phyloP scores from a whole-genome alignment of 2,797 vertebrate species.

The Hyperoplus immaculatus region DNA sequence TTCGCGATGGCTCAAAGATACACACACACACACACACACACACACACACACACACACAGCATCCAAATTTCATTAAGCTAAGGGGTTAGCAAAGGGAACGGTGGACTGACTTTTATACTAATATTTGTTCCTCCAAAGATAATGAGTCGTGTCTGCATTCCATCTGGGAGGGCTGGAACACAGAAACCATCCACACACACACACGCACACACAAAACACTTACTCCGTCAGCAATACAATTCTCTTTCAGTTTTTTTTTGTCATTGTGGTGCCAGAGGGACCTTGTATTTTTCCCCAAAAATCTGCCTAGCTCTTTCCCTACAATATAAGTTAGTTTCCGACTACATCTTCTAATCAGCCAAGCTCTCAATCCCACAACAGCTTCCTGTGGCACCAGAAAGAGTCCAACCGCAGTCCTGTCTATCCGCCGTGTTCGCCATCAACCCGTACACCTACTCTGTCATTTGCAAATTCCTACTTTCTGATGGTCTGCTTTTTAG shows the following conservation, averaged over 20 bases:
- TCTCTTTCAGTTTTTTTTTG: conserved; percentile 59
- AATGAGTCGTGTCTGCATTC: conserved; percentile 53
- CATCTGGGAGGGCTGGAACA: conserved; percentile 42
- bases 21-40: conserved; percentile 12
- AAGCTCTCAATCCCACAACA: conserved; percentile 61
- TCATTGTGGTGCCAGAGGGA: conserved; percentile 28
- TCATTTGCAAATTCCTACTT: conserved; percentile 81
- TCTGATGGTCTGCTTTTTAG: conserved; percentile 62
- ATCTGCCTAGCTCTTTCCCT: conserved; percentile 37
- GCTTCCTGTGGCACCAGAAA: conserved; percentile 73
- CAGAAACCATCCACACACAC: conserved; percentile 18
- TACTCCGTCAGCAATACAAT: conserved; percentile 58
- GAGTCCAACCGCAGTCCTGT: conserved; percentile 48
- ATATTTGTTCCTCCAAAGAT: conserved; percentile 51
- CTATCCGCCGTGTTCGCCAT: conserved; percentile 51
- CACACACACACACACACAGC: conserved; percentile 22
- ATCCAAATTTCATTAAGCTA: conserved; percentile 22
- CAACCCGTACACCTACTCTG: conserved; percentile 59
- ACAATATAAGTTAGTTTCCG: conserved; percentile 70
- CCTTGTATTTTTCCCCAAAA: conserved; percentile 49
- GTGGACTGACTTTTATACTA: conserved; percentile 48
- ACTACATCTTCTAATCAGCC: conserved; percentile 76
- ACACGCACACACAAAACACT: conserved; percentile 28
- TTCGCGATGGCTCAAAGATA: conserved; percentile 35
- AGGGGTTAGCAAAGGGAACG: conserved; percentile 28